A percentile compares a stretch with the other conserved stretches of the same genome.
Conservation (phyloP, 2,113 vertebrate genomes). For the Delphinus delphis region DNA sequence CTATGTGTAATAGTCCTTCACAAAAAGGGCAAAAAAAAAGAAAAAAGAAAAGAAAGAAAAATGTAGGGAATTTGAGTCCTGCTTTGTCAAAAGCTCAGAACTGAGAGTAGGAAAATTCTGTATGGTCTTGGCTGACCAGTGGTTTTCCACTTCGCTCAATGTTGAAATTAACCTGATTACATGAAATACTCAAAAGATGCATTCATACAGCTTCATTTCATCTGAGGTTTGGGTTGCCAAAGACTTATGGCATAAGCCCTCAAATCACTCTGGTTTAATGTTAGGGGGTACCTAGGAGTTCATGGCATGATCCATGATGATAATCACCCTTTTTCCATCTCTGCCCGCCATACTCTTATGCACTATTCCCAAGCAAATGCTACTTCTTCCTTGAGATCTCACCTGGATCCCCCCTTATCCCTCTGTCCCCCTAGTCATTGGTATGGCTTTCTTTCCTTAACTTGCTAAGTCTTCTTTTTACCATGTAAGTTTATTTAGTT, state of each 20-base stretch:
- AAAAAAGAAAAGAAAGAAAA: background rate
- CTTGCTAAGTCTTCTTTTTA: background rate
- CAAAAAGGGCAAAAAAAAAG: background rate
- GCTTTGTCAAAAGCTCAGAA: background rate
- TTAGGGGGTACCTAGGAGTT: background rate
- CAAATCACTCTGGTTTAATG: background rate
- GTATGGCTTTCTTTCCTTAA: background rate
- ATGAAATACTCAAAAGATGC: background rate
- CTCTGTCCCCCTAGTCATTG: background rate
- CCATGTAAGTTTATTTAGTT: background rate
- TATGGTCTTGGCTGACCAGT: background rate
- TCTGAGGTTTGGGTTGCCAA: background rate
- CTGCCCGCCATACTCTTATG: background rate
- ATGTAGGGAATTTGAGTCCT: conserved; percentile 25
- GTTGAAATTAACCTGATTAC: background rate
- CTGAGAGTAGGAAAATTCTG: conserved; percentile 13
- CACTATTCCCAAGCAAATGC: background rate
- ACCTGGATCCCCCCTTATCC: background rate
- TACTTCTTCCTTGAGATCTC: background rate
- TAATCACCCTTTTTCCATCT: background rate
- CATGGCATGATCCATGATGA: background rate
- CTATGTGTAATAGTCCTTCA: background rate
- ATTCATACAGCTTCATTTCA: background rate
- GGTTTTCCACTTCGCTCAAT: background rate
- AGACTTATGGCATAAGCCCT: background rate